These are phyloP conservation scores for Bombylius major DNA, from an alignment of 2,888 invertebrate species.

Conservation along the genomic window DNA sequence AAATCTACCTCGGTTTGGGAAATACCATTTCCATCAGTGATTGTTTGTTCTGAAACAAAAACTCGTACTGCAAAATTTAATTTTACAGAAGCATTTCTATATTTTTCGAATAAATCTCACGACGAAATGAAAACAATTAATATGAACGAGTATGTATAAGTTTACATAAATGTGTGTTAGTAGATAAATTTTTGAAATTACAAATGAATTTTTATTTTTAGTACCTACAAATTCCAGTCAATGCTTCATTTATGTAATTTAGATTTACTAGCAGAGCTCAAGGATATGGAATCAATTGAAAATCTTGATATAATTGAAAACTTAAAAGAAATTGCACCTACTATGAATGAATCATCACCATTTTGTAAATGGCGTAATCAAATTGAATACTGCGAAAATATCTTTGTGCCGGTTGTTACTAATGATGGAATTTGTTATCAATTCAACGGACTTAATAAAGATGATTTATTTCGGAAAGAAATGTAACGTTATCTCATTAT, in stretches of 20 bases:
- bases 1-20: constrained; percentile 47
- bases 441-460: constrained; percentile 46
- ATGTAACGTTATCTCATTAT: background rate
- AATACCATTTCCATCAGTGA: constrained; percentile 53
- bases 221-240: background rate
- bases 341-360: constrained; percentile 42
- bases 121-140: background rate
- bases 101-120: background rate
- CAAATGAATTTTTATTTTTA: background rate
- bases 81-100: constrained; percentile 30
- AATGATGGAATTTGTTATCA: constrained; percentile 60
- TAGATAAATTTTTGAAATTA: background rate
- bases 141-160: constrained; percentile 22
- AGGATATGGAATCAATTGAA: too few species aligned
- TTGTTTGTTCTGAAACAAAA: constrained; percentile 57
- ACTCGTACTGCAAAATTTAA: constrained; percentile 41
- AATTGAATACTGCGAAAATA: constrained; percentile 39
- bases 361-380: constrained; percentile 46
- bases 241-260: constrained; percentile 1
- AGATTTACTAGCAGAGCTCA: constrained; percentile 20
- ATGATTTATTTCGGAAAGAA: constrained; percentile 23
- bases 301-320: constrained; percentile 41
- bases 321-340: constrained; percentile 41
- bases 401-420: constrained; percentile 38
- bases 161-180: too few species aligned